phyloP scores from a whole-genome alignment of 1,140 invertebrate genomes.

The Heterodera carotae region DNA sequence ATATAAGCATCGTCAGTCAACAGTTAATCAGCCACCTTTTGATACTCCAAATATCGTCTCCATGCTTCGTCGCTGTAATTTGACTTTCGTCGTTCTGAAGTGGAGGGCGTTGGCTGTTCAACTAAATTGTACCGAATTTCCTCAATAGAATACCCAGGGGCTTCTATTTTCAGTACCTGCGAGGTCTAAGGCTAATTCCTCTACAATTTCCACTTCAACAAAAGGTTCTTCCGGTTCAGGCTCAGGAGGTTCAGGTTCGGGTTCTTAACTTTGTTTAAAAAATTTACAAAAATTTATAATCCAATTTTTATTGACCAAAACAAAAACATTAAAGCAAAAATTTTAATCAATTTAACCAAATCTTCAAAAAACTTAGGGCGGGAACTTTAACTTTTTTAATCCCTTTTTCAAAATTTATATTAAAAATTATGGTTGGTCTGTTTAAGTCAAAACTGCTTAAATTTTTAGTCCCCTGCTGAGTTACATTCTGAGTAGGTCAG shows the following conservation, averaged over 20 bases:
- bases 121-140: neutral
- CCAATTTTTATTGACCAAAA: too few species aligned
- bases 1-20: too few species aligned
- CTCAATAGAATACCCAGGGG: too few species aligned
- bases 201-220: neutral
- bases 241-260: constrained; percentile 12
- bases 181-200: neutral
- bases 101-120: neutral
- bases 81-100: constrained; percentile 6
- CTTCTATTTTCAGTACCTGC: neutral
- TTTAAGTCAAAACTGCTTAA: too few species aligned
- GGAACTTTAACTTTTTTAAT: too few species aligned
- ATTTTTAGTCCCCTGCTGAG: too few species aligned
- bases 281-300: too few species aligned
- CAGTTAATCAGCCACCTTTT: constrained; percentile 49
- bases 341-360: too few species aligned
- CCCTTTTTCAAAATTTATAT: too few species aligned
- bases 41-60: constrained; percentile 62
- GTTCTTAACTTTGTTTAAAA: neutral
- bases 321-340: neutral
- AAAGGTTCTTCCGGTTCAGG: constrained; percentile 24
- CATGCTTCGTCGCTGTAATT: constrained; percentile 64
- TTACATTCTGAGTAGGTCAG: too few species aligned
- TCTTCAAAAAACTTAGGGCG: too few species aligned
- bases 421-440: too few species aligned